Base-by-base conservation (phyloP, 2,888 invertebrate genomes). In the Therioaphis trifolii region DNA sequence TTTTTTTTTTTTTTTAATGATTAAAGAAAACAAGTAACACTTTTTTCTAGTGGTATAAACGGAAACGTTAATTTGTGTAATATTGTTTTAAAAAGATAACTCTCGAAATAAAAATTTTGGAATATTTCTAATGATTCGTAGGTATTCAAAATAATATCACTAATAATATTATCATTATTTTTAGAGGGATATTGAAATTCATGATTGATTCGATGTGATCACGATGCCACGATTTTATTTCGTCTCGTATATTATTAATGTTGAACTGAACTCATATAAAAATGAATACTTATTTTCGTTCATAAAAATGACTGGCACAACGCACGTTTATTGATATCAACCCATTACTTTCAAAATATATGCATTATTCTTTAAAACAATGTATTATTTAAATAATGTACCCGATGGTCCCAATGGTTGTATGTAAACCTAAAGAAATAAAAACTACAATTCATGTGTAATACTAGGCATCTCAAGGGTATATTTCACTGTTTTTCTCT, bases 361-460 rank as follows among this genome's bases (percentile, higher is more conserved):
- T 24, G 12, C 46, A 27, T 49, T 49, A 18, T 12, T n/a, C 49
- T 27, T 11, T 5, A 15, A 49, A 71, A 49, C 43, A 11, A 49
- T 49, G 18, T 49, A 49, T 49, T 71, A 49, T 71, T 71, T 71
- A 71, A 24, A 71, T 71, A 49, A 71, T 49, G 27, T 71, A 71
- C 27, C 27, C n/a, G n/a, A n/a, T n/a, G n/a, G n/a, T n/a, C 18
- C 24, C 18, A 1, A 4, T 24, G 27, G 49, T 71, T 71, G 29
- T 49, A 49, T 49, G 29, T 61, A 12, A 61, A 1, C 24, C 12
- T 12, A 61, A 27, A 61, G 27, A 46, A 71, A 24, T 12, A 24
- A 18, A 71, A 71, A 71, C 49, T 71, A 49, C 43, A 69, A 69
- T 69, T 69, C 27, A 69, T 69, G 43, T 11, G 43, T 24, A 24